A percentile compares a stretch with the other conserved stretches of the same genome.
These are phyloP conservation scores for Dryocosmus kuriphilus DNA, from an alignment of 2,888 invertebrate genomes.

Conservation along the genomic window DNA sequence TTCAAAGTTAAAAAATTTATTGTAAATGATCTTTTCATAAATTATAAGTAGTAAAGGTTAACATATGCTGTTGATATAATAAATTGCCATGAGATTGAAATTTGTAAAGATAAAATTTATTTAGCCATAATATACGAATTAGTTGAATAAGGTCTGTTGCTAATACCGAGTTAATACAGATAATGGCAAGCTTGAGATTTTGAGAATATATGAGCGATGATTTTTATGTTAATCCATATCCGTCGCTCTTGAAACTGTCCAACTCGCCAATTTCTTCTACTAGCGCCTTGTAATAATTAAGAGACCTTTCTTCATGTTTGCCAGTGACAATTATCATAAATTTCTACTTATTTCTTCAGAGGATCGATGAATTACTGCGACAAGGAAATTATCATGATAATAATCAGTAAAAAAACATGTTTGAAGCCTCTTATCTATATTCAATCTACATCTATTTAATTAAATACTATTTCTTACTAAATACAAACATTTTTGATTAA, in stretches of 20 bases:
- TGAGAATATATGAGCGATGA: not conserved
- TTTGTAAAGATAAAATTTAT: not conserved
- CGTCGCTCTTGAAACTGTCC: not conserved
- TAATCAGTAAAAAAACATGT: not conserved
- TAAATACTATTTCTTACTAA: too few species aligned
- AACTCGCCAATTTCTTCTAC: not conserved
- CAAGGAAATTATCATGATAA: not conserved
- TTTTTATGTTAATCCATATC: slow-evolving; percentile 4
- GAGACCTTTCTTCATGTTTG: slow-evolving; percentile 5
- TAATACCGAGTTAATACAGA: not conserved
- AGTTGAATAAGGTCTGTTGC: not conserved
- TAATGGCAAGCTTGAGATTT: not conserved
- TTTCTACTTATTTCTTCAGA: not conserved
- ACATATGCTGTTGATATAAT: not conserved
- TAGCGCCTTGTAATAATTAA: slow-evolving; percentile 3
- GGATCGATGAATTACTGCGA: not conserved
- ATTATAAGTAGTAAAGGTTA: not conserved
- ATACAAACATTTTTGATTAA: too few species aligned
- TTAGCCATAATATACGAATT: slow-evolving; percentile 10
- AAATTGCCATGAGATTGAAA: not conserved
- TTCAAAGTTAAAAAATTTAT: not conserved
- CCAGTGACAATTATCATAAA: not conserved
- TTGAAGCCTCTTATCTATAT: too few species aligned
- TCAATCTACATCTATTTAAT: too few species aligned
- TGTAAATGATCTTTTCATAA: not conserved